These are phyloP conservation scores for Phycodurus eques DNA, from an alignment of 2,113 vertebrate genomes.

Conservation along the genomic window DNA sequence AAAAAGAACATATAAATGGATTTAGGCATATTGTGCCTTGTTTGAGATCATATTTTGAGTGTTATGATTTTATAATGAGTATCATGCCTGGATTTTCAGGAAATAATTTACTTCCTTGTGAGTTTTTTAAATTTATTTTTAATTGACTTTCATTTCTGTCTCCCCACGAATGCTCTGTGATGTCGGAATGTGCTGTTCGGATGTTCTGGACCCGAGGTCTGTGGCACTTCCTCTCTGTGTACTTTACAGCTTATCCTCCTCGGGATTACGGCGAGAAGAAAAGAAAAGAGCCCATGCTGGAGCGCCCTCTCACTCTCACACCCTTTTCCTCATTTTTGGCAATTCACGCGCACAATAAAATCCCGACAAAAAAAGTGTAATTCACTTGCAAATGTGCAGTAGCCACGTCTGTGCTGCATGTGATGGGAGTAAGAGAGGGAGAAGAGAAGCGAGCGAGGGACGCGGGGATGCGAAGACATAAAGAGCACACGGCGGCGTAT, in stretches of 20 bases:
- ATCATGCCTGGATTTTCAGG: not conserved
- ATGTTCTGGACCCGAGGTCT: conserved; percentile 68
- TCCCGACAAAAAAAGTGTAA: conserved; percentile 69
- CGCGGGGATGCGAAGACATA: conserved; percentile 38
- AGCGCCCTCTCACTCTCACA: conserved; percentile 50
- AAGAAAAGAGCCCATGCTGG: conserved; percentile 67
- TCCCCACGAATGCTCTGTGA: conserved; percentile 24
- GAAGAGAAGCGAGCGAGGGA: conserved; percentile 13
- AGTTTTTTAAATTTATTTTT: conserved; percentile 1
- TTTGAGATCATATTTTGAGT: not conserved
- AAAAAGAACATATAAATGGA: not conserved
- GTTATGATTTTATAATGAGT: not conserved
- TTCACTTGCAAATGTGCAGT: conserved; percentile 78
- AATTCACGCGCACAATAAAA: conserved; percentile 37
- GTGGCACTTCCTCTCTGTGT: conserved; percentile 77
- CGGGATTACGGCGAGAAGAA: conserved; percentile 73
- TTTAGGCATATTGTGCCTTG: not conserved
- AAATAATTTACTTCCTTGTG: conserved; percentile 6
- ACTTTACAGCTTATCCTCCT: conserved; percentile 74
- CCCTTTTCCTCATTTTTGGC: conserved; percentile 47
- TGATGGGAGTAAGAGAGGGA: conserved; percentile 30
- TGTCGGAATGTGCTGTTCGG: conserved; percentile 62
- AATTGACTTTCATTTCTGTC: conserved; percentile 17
- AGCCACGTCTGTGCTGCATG: conserved; percentile 55
- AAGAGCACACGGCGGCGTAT: conserved; percentile 41